These are phyloP conservation scores for Epinephelus lanceolatus DNA, from an alignment of 2,113 vertebrate genomes.

Conservation along the genomic window DNA sequence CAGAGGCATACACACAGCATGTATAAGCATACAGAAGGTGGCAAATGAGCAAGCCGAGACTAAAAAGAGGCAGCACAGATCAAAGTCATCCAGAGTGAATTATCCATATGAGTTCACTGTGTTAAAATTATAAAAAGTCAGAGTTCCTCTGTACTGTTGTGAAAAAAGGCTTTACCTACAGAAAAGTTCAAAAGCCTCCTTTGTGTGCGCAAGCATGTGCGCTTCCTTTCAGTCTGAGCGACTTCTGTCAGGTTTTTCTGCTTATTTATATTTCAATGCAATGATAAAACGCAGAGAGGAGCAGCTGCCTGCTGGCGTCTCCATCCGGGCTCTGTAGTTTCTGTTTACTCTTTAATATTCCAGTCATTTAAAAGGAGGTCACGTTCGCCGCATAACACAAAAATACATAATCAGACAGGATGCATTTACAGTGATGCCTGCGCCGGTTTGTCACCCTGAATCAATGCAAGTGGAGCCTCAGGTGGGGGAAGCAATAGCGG, in stretches of 20 bases:
- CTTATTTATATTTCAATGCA: slow-evolving; percentile 69
- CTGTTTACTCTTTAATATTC: slow-evolving; percentile 73
- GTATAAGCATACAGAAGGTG: slow-evolving; percentile 23
- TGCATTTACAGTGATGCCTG: slow-evolving; percentile 63
- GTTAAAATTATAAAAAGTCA: slow-evolving; percentile 62
- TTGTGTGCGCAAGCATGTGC: slow-evolving; percentile 41
- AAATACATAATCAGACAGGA: slow-evolving; percentile 67
- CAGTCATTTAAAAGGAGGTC: slow-evolving; percentile 77
- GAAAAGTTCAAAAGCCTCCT: slow-evolving; percentile 71
- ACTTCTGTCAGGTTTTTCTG: slow-evolving; percentile 73
- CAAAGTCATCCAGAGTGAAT: slow-evolving; percentile 61
- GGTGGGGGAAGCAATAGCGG: slow-evolving; percentile 49
- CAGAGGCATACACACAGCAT: not conserved
- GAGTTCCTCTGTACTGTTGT: slow-evolving; percentile 60
- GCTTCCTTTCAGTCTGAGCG: slow-evolving; percentile 57
- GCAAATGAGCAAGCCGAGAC: slow-evolving; percentile 40
- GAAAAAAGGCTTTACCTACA: slow-evolving; percentile 48
- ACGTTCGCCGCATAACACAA: slow-evolving; percentile 51
- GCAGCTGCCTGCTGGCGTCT: slow-evolving; percentile 75
- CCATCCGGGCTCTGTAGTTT: slow-evolving; percentile 65
- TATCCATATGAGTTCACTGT: slow-evolving; percentile 56
- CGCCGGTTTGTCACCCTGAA: slow-evolving; percentile 54
- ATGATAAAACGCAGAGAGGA: slow-evolving; percentile 66
- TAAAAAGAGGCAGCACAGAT: slow-evolving; percentile 42
- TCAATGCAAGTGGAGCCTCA: slow-evolving; percentile 58